Base-by-base conservation (phyloP, 2,113 vertebrate genomes). In the Psophia crepitans region DNA sequence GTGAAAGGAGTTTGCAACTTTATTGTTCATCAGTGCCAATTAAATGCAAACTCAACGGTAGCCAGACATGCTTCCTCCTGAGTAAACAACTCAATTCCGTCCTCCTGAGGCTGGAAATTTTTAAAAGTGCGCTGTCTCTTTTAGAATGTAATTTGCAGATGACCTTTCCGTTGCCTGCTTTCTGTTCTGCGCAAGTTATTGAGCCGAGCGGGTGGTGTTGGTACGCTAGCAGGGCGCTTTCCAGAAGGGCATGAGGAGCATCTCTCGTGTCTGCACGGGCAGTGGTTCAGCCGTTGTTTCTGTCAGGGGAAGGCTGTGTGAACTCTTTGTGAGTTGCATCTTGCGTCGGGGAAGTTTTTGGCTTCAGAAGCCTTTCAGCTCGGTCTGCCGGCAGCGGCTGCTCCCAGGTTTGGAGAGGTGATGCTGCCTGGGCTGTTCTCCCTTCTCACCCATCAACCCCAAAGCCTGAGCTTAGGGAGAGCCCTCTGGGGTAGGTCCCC, bases 1-100 rank as follows among this genome's bases (percentile, higher is more conserved):
- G 11, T 85, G 86, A 95, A 97, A 93, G 89, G 84, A 87, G 88
- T 94, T 96, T 93, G 86, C 79, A 73, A 89, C 86, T 89, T 92
- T 73, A 90, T 94, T 85, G 94, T 96, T 85, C 93, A 91, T 93
- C 86, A 78, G 86, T 32, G 78, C 92, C 96, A 95, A 94, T 97
- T 92, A 95, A 87, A 69, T 4, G 54, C 89, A 82, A 95, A 82
- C 75, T 84, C 74, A 58, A 73, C 11, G 33, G 93, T 93, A 95
- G 84, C 69, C 91, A 92, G 96, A 91, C 78, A 1, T 96, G 81
- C 89, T 95, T 95, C 89, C 68, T 94, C 60, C 81, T 58, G 94
- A 89, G 92, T 26, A 96, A 96, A 91, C 86, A 95, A 37, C 86
- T 91, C 90, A 69, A 43, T 93, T 73, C 84, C n/a, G 65, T 89